A percentile compares a stretch with the other conserved stretches of the same genome.
Evolutionary conservation across 2,797 vertebrate species (phyloP).

Genomic region (Heterohyrax brucei): DNA sequence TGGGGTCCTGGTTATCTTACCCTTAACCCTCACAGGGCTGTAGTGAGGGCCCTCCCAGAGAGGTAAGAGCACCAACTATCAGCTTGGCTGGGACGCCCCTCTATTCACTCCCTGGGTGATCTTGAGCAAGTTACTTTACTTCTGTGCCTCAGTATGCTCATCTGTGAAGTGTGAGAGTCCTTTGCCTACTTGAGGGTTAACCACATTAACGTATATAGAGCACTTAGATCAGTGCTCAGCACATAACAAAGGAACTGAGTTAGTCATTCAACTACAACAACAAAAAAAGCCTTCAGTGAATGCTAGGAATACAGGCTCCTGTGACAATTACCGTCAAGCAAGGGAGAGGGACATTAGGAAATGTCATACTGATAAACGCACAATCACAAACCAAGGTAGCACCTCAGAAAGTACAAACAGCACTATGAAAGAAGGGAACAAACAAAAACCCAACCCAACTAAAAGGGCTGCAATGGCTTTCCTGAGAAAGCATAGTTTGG

Average conservation of each 20-base stretch:
- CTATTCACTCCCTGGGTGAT: neutral
- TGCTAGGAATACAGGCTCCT: neutral
- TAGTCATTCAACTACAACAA: neutral
- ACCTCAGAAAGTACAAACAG: neutral
- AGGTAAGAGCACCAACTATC: neutral
- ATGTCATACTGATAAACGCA: neutral
- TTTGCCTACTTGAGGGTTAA: neutral
- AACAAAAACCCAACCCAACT: neutral
- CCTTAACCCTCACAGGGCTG: neutral
- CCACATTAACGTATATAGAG: accelerated
- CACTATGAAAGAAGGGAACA: neutral
- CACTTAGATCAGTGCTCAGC: neutral
- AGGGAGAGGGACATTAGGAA: neutral
- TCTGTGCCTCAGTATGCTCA: neutral
- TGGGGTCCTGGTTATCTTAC: neutral
- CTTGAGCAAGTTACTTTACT: neutral
- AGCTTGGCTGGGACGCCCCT: neutral
- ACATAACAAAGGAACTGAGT: neutral
- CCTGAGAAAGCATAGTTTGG: neutral
- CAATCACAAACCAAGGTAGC: neutral
- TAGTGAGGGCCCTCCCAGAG: neutral
- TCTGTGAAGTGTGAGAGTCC: neutral
- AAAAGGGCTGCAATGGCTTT: neutral
- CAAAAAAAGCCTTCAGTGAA: neutral
- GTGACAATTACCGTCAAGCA: no score